Evolutionary conservation across 2,888 invertebrate genomes (phyloP).

Genomic region (Trissolcus brochymenae): DNA sequence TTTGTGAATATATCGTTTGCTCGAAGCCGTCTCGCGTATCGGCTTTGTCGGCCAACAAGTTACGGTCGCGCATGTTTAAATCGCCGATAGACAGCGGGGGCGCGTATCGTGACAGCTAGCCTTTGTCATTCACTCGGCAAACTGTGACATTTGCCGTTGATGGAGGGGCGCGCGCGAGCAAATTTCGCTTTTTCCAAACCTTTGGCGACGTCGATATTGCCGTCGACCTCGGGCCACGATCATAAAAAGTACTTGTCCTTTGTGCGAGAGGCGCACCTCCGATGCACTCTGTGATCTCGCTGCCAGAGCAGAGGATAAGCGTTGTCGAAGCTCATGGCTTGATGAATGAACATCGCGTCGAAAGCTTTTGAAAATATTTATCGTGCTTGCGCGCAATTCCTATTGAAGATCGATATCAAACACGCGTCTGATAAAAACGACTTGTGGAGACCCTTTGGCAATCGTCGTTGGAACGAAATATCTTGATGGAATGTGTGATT

Average conservation of each 20-base stretch:
- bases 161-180: constrained; percentile 17
- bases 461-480: constrained; percentile 23
- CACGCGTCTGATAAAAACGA: constrained; percentile 12
- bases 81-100: constrained; percentile 45
- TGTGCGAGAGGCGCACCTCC: neutral
- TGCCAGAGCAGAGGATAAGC: constrained; percentile 4
- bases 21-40: constrained; percentile 45
- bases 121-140: constrained; percentile 64
- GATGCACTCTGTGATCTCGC: constrained; percentile 12
- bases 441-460: constrained; percentile 11
- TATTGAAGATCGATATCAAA: constrained; percentile 28
- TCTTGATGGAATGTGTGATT: constrained; percentile 36
- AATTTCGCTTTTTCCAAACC: constrained; percentile 64
- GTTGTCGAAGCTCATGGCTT: constrained; percentile 2
- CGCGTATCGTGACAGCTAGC: constrained; percentile 62
- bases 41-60: constrained; percentile 40
- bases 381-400: constrained; percentile 7
- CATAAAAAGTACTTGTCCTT: constrained; percentile 1
- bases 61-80: constrained; percentile 42
- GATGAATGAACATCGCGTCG: constrained; percentile 26
- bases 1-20: constrained; percentile 41
- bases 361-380: constrained; percentile 32
- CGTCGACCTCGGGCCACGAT: constrained; percentile 42
- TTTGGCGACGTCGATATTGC: constrained; percentile 62
- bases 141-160: constrained; percentile 18